A percentile compares a stretch with the other conserved stretches of the same genome.
Conservation (phyloP, 1,140 invertebrate genomes). For the Archivesica marissinica region DNA sequence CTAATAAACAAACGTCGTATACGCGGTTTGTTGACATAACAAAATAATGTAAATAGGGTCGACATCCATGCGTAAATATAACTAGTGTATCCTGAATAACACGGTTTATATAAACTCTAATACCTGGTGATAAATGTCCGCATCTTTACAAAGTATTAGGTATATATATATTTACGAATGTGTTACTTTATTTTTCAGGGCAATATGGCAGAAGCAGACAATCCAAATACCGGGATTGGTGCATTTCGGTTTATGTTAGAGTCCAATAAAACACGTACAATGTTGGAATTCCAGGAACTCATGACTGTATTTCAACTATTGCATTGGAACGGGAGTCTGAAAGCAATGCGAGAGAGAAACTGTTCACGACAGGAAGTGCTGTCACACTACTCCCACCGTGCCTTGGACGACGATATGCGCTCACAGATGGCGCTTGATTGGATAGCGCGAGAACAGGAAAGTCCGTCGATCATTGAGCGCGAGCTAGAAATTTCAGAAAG, state of each 20-base stretch:
- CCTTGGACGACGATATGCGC: conserved; percentile 96
- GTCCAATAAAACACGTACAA: conserved; percentile 95
- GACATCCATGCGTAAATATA: too few relatives aligned
- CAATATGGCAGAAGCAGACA: conserved; percentile 86
- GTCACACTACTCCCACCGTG: conserved; percentile 95
- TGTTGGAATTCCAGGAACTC: conserved; percentile 98
- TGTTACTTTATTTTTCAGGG: conserved; percentile 79
- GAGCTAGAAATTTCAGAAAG: conserved; percentile 93
- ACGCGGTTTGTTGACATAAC: too few relatives aligned
- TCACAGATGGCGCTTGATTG: conserved; percentile 98
- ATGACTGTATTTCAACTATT: conserved; percentile 98
- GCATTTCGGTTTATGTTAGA: conserved; percentile 98
- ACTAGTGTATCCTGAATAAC: too few relatives aligned
- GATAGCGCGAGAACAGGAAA: conserved; percentile 95
- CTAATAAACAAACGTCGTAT: too few relatives aligned
- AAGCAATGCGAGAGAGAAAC: conserved; percentile 94
- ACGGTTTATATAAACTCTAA: too few relatives aligned
- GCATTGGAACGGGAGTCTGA: conserved; percentile 97
- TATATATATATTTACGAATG: too few relatives aligned
- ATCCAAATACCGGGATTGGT: conserved; percentile 92
- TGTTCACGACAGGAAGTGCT: conserved; percentile 97
- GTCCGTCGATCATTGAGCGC: conserved; percentile 90
- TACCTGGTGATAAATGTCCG: too few relatives aligned
- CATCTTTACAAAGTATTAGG: too few relatives aligned
- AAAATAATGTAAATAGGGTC: too few relatives aligned